These are phyloP conservation scores for Drosophila meridiana DNA, from an alignment of 2,888 invertebrate species.

Conservation along the genomic window DNA sequence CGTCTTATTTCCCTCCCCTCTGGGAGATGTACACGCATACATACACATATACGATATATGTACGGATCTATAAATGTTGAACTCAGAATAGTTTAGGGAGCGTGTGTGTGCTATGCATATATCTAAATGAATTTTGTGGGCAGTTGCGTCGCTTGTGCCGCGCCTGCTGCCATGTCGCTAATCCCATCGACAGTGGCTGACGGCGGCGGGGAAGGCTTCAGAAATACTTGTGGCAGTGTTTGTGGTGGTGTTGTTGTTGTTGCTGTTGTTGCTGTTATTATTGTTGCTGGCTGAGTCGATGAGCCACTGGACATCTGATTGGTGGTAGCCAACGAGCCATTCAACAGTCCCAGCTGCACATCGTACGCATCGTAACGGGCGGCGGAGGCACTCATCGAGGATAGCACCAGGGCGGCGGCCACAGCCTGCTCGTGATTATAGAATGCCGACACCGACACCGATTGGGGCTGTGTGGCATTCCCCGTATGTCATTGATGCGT, in stretches of 20 bases:
- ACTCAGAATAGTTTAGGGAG: conserved; percentile 41
- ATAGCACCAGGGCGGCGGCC: conserved; percentile 80
- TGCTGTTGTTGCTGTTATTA: conserved; percentile 13
- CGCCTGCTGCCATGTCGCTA: conserved; percentile 22
- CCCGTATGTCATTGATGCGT: conserved; percentile 79
- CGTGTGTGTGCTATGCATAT: conserved; percentile 21
- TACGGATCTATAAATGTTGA: conserved; percentile 9
- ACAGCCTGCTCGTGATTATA: conserved; percentile 82
- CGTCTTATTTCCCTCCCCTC: conserved; percentile 28
- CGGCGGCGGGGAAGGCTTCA: conserved; percentile 67
- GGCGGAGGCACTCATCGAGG: conserved; percentile 76
- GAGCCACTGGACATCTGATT: conserved; percentile 29
- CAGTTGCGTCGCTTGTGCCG: conserved; percentile 41
- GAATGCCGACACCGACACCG: conserved; percentile 78
- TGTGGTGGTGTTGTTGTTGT: conserved; percentile 27
- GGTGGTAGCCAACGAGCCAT: conserved; percentile 49
- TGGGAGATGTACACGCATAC: conserved; percentile 30
- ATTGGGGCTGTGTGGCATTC: conserved; percentile 64
- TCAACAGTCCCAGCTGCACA: conserved; percentile 57
- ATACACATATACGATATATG: neutral
- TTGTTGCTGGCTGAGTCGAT: conserved; percentile 11
- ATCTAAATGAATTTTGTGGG: conserved; percentile 68
- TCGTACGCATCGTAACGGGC: conserved; percentile 58
- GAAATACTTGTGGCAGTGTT: conserved; percentile 78
- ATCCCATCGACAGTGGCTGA: conserved; percentile 32